Evolutionary conservation across 2,888 invertebrate species (phyloP).

Genomic region (Hydriomena furcata): DNA sequence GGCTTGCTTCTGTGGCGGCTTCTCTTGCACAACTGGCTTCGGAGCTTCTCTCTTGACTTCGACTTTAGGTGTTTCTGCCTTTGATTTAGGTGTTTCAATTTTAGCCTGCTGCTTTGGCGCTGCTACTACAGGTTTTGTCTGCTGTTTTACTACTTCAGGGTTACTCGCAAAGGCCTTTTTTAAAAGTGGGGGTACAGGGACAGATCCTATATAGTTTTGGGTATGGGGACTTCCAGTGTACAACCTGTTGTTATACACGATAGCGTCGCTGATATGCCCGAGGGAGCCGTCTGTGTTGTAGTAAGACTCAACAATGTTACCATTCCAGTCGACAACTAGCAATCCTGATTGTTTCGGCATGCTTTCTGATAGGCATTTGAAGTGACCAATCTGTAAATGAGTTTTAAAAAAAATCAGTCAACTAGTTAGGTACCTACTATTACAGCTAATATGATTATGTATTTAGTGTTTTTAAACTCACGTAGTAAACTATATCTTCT

Average conservation of each 20-base stretch:
- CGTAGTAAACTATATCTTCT: constrained; percentile 84
- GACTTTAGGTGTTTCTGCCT: constrained; percentile 33
- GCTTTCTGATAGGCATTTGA: constrained; percentile 69
- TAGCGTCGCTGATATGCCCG: constrained; percentile 84
- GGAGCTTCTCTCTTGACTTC: constrained; percentile 36
- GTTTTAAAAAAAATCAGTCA: no score
- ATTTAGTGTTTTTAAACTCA: constrained; percentile 55
- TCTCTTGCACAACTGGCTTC: constrained; percentile 23
- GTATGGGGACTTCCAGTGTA: constrained; percentile 87
- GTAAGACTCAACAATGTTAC: constrained; percentile 87
- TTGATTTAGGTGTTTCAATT: constrained; percentile 22
- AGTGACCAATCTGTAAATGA: constrained; percentile 86
- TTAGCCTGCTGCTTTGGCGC: constrained; percentile 18
- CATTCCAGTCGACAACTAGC: constrained; percentile 87
- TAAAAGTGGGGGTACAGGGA: constrained; percentile 82
- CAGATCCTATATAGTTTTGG: constrained; percentile 85
- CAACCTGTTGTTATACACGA: constrained; percentile 85
- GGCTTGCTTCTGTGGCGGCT: constrained; percentile 16
- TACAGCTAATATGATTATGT: no score
- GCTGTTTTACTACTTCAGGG: constrained; percentile 23
- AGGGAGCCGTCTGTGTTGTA: constrained; percentile 85
- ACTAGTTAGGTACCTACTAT: no score
- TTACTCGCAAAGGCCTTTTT: constrained; percentile 60
- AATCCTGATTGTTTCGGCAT: constrained; percentile 80
- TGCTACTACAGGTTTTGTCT: constrained; percentile 41